phyloP scores from a whole-genome alignment of 2,113 vertebrate genomes.

The Ictalurus punctatus region DNA sequence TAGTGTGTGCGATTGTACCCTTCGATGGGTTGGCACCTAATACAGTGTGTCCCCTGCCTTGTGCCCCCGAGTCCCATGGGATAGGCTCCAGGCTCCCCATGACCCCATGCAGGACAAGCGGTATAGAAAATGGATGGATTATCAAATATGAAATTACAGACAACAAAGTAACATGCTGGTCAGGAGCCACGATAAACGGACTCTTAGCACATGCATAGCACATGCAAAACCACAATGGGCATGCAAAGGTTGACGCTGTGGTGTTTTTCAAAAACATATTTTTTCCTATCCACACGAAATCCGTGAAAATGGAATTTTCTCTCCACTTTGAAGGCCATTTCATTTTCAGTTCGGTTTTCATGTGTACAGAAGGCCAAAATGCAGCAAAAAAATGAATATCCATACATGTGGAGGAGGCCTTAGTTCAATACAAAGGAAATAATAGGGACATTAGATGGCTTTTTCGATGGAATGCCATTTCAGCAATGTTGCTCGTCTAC shows the following conservation, averaged over 20 bases:
- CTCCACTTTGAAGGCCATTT: neutral
- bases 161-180: neutral
- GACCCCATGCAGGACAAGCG: too few species aligned
- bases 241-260: slow-evolving; percentile 5
- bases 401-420: neutral
- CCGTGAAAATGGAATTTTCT: neutral
- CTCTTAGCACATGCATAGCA: slow-evolving; percentile 17
- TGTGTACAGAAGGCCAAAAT: neutral
- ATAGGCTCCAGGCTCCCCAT: too few species aligned
- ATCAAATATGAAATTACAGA: neutral
- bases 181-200: neutral
- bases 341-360: neutral
- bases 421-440: neutral
- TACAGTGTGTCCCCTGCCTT: too few species aligned
- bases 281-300: neutral
- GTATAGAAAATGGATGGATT: too few species aligned
- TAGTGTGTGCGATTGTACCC: too few species aligned
- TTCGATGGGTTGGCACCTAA: too few species aligned
- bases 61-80: too few species aligned
- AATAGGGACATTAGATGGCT: neutral
- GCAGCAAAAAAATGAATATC: neutral
- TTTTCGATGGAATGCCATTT: neutral
- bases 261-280: slow-evolving; percentile 1
- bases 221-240: slow-evolving; percentile 22
- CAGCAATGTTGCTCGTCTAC: neutral